These are phyloP conservation scores for Coelopa frigida DNA, from an alignment of 1,140 invertebrate species.

Conservation along the genomic window DNA sequence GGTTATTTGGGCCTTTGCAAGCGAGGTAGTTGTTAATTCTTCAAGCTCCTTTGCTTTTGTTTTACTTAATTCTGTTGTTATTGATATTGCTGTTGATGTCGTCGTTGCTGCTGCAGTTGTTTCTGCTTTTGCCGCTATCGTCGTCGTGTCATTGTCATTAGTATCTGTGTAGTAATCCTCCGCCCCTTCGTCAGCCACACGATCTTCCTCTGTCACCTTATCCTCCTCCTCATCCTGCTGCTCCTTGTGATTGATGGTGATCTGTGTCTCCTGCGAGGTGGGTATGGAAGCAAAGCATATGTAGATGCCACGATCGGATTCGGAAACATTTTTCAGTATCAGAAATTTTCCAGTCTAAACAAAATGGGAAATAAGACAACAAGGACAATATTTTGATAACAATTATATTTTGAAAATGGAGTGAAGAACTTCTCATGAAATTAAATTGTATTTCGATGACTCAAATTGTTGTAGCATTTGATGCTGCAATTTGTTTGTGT, in stretches of 20 bases:
- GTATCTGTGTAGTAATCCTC: background rate
- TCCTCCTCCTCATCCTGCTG: background rate
- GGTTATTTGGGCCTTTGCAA: background rate
- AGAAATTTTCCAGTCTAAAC: conserved; percentile 33
- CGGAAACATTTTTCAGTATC: conserved; percentile 34
- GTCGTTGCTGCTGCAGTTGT: conserved; percentile 13
- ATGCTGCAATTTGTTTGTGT: background rate
- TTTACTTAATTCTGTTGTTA: conserved; percentile 9
- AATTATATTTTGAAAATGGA: too few species aligned
- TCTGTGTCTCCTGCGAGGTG: background rate
- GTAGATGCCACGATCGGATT: conserved; percentile 34
- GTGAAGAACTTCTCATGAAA: background rate
- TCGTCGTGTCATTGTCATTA: conserved; percentile 7
- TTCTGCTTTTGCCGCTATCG: conserved; percentile 7
- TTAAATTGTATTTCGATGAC: too few species aligned
- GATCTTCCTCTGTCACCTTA: background rate
- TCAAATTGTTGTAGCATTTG: too few species aligned
- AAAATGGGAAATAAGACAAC: background rate
- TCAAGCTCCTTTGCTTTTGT: too few species aligned
- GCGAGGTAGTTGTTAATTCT: too few species aligned
- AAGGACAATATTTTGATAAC: too few species aligned
- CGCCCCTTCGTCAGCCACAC: conserved; percentile 3
- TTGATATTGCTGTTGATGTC: conserved; percentile 12
- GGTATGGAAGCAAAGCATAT: conserved; percentile 37
- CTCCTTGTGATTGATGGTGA: background rate